These are phyloP conservation scores for Monochamus alternatus DNA, from an alignment of 2,888 invertebrate species.

Conservation along the genomic window DNA sequence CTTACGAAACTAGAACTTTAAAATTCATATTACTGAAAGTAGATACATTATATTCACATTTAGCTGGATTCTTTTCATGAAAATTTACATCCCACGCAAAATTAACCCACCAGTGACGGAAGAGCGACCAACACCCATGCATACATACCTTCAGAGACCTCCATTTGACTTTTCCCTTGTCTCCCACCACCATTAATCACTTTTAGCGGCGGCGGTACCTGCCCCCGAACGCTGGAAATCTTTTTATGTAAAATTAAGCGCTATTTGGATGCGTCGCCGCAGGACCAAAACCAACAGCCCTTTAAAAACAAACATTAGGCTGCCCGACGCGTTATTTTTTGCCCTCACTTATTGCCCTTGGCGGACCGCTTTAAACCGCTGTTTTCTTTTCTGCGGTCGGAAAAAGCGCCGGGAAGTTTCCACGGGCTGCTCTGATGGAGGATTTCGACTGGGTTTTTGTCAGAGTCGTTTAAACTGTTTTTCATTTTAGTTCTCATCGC, in stretches of 20 bases:
- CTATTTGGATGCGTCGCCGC: neutral
- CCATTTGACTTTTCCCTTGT: constrained; percentile 3
- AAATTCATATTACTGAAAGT: too few relatives aligned
- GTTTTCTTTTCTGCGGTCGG: neutral
- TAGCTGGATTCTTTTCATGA: neutral
- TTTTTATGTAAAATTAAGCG: constrained; percentile 15
- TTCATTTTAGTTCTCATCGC: too few relatives aligned
- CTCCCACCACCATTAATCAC: constrained; percentile 8
- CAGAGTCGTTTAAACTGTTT: too few relatives aligned
- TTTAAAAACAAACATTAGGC: constrained; percentile 20
- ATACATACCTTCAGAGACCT: neutral
- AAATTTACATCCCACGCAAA: neutral
- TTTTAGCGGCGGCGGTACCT: constrained; percentile 14
- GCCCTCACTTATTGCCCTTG: neutral
- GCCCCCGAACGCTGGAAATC: constrained; percentile 9
- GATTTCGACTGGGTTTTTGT: neutral
- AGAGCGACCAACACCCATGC: neutral
- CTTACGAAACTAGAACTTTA: too few relatives aligned
- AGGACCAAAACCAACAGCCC: constrained; percentile 7
- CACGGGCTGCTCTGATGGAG: too few relatives aligned
- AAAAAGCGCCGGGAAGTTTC: neutral
- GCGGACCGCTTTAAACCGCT: constrained; percentile 6
- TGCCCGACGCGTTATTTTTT: constrained; percentile 8
- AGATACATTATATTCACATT: too few relatives aligned
- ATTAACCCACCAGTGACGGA: neutral